These are phyloP conservation scores for Actinopyga echinites DNA, from an alignment of 53 echinoderm and acorn worm genomes.

Conservation along the genomic window DNA sequence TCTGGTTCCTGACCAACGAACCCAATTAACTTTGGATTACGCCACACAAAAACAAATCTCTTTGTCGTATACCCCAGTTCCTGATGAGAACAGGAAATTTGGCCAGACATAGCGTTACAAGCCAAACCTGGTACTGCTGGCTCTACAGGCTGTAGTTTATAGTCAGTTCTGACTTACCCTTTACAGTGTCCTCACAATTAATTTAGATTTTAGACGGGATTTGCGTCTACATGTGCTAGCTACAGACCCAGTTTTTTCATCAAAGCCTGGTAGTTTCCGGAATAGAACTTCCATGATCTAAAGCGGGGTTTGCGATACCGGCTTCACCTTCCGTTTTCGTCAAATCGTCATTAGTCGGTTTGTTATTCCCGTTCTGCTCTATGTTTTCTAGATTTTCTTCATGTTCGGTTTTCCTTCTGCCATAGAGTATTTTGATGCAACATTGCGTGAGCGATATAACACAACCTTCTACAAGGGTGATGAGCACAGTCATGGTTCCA, in stretches of 20 bases:
- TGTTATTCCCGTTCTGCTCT: neutral
- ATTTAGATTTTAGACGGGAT: neutral
- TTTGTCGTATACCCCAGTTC: no score
- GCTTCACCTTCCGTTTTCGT: neutral
- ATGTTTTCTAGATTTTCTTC: neutral
- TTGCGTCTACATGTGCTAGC: neutral
- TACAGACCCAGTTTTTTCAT: neutral
- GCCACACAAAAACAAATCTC: no score
- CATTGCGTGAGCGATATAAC: conserved; percentile 49
- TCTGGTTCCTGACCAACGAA: no score
- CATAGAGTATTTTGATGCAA: neutral
- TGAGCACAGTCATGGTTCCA: conserved; percentile 65
- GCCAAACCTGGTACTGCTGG: no score
- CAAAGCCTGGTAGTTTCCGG: no score
- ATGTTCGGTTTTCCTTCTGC: neutral
- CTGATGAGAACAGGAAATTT: no score
- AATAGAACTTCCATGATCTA: no score
- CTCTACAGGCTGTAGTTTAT: no score
- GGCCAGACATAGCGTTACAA: no score
- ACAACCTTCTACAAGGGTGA: conserved; percentile 76
- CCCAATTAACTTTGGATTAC: no score
- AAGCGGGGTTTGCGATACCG: neutral
- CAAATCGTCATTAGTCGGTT: neutral
- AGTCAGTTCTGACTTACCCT: no score
- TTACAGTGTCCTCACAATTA: no score